Conservation (phyloP, 2,888 invertebrate species). For the Maniola hyperantus region DNA sequence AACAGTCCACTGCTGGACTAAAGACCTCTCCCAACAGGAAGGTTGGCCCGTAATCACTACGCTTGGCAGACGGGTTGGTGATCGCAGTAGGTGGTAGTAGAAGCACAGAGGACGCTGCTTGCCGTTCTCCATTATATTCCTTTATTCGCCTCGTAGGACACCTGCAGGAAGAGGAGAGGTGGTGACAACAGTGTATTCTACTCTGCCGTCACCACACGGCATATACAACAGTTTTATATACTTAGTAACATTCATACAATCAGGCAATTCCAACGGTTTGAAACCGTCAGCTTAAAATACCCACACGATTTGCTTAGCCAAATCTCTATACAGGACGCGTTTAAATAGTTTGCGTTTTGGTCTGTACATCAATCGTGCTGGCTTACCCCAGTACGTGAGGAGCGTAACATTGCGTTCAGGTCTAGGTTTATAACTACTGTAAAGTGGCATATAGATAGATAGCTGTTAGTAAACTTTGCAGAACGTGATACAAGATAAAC, state of each 20-base stretch:
- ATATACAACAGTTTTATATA: too few species aligned
- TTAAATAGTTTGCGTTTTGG: constrained; percentile 24
- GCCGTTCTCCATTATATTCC: too few species aligned
- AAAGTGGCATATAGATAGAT: neutral
- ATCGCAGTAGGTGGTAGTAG: too few species aligned
- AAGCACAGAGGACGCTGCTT: too few species aligned
- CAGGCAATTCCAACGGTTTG: neutral
- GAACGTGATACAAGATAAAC: neutral
- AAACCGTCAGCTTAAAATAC: constrained; percentile 9
- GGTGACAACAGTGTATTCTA: too few species aligned
- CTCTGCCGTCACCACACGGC: too few species aligned
- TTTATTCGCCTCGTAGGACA: too few species aligned
- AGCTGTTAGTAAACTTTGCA: neutral
- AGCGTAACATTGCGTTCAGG: constrained; percentile 16
- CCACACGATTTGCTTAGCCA: constrained; percentile 15
- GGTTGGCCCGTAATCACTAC: too few species aligned
- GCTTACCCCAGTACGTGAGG: constrained; percentile 21
- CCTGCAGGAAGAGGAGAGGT: too few species aligned
- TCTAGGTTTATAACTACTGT: constrained; percentile 5
- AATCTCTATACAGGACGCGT: constrained; percentile 21
- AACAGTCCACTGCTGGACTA: too few species aligned
- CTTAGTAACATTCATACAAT: neutral
- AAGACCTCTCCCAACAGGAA: too few species aligned
- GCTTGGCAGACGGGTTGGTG: too few species aligned
- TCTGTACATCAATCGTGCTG: constrained; percentile 24